These are phyloP conservation scores for Trichosurus vulpecula DNA, from an alignment of 2,797 vertebrate species.

Conservation along the genomic window DNA sequence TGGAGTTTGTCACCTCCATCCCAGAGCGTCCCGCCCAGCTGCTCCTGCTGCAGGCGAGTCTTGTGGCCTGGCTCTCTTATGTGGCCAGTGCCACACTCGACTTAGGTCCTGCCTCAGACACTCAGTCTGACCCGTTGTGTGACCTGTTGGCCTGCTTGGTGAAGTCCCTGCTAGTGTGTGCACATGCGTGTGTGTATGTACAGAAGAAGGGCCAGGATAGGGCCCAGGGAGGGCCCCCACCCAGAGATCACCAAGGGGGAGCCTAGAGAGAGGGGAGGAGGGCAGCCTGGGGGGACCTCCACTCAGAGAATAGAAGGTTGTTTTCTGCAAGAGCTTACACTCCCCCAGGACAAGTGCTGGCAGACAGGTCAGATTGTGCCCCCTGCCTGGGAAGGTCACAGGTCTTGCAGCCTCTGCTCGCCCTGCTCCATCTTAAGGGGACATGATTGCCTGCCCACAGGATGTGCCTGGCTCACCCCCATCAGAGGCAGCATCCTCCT, in stretches of 20 bases:
- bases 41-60: slow-evolving; percentile 93
- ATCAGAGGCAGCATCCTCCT: background rate
- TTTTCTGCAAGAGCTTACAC: background rate
- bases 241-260: no score
- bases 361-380: background rate
- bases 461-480: background rate
- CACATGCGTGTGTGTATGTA: no score
- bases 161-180: no score
- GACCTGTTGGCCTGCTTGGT: no score
- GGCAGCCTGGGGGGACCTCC: background rate
- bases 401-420: background rate
- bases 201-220: background rate
- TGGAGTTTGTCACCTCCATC: slow-evolving; percentile 94
- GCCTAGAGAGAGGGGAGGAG: no score
- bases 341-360: background rate
- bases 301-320: background rate
- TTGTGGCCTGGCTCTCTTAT: rapidly evolving
- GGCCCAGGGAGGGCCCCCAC: no score
- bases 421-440: background rate
- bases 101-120: background rate
- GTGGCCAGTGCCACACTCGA: no score
- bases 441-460: no score
- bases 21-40: slow-evolving; percentile 97
- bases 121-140: no score
- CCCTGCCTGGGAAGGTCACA: no score